Percentiles rank a stretch among this genome's conserved stretches.
phyloP scores from a whole-genome alignment of 2,888 invertebrate genomes.

The Ophioninae sp. region DNA sequence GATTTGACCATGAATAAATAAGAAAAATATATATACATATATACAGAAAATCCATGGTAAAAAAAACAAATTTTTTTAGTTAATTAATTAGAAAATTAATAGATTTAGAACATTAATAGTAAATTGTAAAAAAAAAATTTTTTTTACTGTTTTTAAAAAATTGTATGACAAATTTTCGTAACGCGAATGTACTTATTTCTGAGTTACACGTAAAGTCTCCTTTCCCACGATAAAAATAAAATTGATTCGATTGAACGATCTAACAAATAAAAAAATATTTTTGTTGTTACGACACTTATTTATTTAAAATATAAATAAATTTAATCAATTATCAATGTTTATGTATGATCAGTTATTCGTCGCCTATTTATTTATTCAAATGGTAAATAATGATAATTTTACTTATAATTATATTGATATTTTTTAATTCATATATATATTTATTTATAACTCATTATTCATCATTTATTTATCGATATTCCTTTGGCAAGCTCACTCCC shows the following conservation, averaged over 20 bases:
- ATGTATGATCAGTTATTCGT: too few relatives aligned
- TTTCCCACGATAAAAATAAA: not conserved
- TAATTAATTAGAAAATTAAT: too few relatives aligned
- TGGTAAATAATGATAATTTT: not conserved
- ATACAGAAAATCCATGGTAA: not conserved
- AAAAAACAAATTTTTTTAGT: too few relatives aligned
- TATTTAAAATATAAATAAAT: too few relatives aligned
- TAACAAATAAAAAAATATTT: too few relatives aligned
- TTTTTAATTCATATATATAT: not conserved
- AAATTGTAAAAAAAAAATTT: not conserved
- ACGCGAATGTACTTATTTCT: not conserved
- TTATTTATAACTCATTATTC: not conserved
- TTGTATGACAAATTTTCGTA: not conserved
- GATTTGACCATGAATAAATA: not conserved
- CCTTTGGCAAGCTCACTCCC: conserved; percentile 31
- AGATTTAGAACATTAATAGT: too few relatives aligned
- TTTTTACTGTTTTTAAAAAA: not conserved
- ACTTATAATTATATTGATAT: not conserved
- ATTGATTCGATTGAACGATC: too few relatives aligned
- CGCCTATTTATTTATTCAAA: too few relatives aligned
- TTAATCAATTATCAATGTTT: too few relatives aligned
- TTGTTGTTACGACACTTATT: too few relatives aligned
- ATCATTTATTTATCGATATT: conserved; percentile 13
- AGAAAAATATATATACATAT: not conserved
- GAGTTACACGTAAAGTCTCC: not conserved